Evolutionary conservation across 2,113 vertebrate species (phyloP), one percentile per base, ranked within the genome.

Genomic region (Nanorana parkeri): DNA sequence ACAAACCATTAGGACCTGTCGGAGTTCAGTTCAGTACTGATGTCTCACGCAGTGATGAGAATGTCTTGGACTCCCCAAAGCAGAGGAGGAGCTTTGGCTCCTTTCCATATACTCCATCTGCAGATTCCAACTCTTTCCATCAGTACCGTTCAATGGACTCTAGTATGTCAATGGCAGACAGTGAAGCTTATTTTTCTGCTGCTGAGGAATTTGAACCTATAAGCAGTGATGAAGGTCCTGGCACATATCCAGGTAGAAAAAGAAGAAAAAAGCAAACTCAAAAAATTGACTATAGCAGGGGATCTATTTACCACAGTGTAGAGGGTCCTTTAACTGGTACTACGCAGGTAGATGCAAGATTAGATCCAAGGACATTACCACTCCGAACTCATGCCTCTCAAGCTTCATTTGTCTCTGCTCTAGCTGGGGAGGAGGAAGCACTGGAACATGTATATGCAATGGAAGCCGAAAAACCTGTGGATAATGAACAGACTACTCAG

Each of bases 101-200:
- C 2, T 99, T 99, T 73, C 98, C 98, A 0, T 98, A 97, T 84
- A 98, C 97, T 0, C 96, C 97, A 0, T 98, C 97, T 21, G 97
- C 96, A 0, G 98, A 99, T 86, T 99, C 98, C 0, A 96, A 92
- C 88, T 98, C 97, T 0, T 99, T 99, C 89, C 98, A 97, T 86
- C 97, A 98, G 63, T 98, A 98, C 88, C 97, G 97, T 74, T 99
- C 97, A 0, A 95, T 97, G 67, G 97, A 97, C 85, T 99, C 97
- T 75, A 98, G 96, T 77, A 97, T 98, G 96, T 99, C 97, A 0
- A 93, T 99, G 88, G 97, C 97, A 0, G 97, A 99, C 68, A 99
- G 97, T 0, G 98, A 99, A 93, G 98, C 97, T 77, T 99, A 99
- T 88, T 99, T 97, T 86, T 99, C 97, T 1, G 98, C 98, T 0